Percentiles rank a stretch among this genome's conserved stretches.
Evolutionary conservation across 2,113 vertebrate species (phyloP).

Genomic region (Arvicanthis niloticus): DNA sequence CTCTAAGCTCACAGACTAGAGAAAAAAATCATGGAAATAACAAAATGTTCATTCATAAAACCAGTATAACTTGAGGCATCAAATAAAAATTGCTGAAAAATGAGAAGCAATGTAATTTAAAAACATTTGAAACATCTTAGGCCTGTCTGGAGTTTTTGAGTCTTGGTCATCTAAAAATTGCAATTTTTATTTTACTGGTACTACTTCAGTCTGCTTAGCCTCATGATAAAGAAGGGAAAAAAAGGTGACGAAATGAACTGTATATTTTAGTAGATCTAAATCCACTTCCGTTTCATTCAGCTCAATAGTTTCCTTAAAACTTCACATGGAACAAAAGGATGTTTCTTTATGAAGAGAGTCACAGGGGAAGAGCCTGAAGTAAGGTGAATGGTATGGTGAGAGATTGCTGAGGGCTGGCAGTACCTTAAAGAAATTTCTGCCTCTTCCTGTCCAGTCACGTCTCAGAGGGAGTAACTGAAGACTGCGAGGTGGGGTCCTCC

Average conservation of each 20-base stretch:
- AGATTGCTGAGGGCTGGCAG: background rate
- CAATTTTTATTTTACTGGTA: constrained; percentile 19
- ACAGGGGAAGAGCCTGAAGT: background rate
- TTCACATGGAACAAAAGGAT: background rate
- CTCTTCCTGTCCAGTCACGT: background rate
- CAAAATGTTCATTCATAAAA: constrained; percentile 12
- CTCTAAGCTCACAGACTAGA: background rate
- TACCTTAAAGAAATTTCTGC: accelerated
- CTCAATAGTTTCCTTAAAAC: background rate
- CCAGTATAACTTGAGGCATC: background rate
- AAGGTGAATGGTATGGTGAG: background rate
- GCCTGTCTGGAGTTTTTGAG: background rate
- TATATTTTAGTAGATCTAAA: background rate
- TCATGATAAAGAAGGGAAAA: background rate
- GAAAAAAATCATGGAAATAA: background rate
- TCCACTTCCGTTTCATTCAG: background rate
- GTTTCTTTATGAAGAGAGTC: background rate
- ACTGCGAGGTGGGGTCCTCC: background rate
- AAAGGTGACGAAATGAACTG: background rate
- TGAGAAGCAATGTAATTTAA: background rate
- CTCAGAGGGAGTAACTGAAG: background rate
- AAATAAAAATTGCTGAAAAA: constrained; percentile 50
- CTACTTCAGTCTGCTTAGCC: background rate
- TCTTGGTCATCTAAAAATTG: constrained; percentile 38
- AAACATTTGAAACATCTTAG: background rate